Evolutionary conservation across 2,888 invertebrate genomes (phyloP), one percentile per base, ranked within the genome.

Genomic region (Laspeyria flexula): DNA sequence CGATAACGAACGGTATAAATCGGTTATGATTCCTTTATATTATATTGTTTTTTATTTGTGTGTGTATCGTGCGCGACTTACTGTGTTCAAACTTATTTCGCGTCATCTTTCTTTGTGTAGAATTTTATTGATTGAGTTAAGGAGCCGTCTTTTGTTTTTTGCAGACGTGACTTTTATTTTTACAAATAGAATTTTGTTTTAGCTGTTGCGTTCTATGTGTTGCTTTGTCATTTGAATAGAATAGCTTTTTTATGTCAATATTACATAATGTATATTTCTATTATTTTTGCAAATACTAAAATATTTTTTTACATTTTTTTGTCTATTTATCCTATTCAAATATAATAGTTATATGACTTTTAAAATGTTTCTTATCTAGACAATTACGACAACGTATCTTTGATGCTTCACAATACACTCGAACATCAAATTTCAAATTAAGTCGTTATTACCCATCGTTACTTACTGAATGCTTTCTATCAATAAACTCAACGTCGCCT

Each of bases 401-500:
- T 29, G 10, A n/a, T n/a, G 11, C 13, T 12, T 23, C 21, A 46
- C 43, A 45, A 49, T 48, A 29, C 38, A 40, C 16, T 13, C n/a
- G 13, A 38, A 47, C 53, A 43, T 53, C 43, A 55, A 68, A 60
- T 51, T 45, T 40, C 53, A 56, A 68, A 66, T 66, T 60, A 68
- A 66, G 65, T 65, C 39, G 46, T 61, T 57, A 64, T 58, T 66
- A 58, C 61, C 58, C 49, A 46, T 55, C 55, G 46, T 51, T 55
- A 55, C 50, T 16, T 44, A 39, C 48, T 55, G 55, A 55, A 68
- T 60, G 60, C 43, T 40, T 64, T 65, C 69, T 61, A 66, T 61
- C 65, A 64, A 65, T 64, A 64, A 56, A 71, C 55, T 67, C 69
- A 69, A 73, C 69, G 61, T 61, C 55, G 60, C 66, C 73, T 73